phyloP scores from a whole-genome alignment of 2,113 vertebrate genomes.

The Clarias gariepinus region DNA sequence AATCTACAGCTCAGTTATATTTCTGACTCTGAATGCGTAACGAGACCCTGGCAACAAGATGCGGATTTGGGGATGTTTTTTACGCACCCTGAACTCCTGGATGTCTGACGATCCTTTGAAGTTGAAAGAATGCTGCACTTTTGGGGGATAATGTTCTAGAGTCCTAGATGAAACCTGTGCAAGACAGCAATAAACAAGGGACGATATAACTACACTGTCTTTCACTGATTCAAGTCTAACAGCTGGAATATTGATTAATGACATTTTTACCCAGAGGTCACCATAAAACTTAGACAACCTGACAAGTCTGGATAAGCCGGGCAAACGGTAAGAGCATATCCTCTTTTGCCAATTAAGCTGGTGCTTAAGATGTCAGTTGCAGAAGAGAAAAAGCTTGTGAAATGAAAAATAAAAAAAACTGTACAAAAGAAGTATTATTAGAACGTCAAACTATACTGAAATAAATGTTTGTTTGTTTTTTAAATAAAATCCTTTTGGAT shows the following conservation, averaged over 20 bases:
- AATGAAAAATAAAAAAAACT: constrained; percentile 4
- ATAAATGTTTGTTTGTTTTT: background rate
- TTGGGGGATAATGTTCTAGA: constrained; percentile 1
- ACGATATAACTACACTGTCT: background rate
- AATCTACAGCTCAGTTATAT: background rate
- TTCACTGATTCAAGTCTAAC: constrained; percentile 6
- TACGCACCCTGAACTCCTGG: constrained; percentile 37
- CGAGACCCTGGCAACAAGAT: constrained; percentile 23
- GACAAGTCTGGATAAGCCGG: constrained; percentile 58
- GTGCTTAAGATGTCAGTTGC: constrained; percentile 32
- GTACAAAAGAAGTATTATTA: background rate
- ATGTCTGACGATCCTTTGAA: constrained; percentile 34
- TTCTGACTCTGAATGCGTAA: constrained; percentile 11
- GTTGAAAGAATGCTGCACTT: constrained; percentile 28
- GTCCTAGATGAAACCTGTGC: background rate
- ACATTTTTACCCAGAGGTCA: constrained; percentile 50
- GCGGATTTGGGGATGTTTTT: constrained; percentile 33
- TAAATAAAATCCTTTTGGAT: background rate
- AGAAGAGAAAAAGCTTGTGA: constrained; percentile 9
- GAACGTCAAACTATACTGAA: background rate
- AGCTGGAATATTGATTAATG: constrained; percentile 52
- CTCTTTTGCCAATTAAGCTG: constrained; percentile 44
- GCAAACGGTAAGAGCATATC: constrained; percentile 57
- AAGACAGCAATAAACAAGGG: background rate
- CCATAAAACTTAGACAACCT: constrained; percentile 36